Percentiles rank a stretch among this genome's conserved stretches.
Conservation (phyloP, 2,113 vertebrate genomes). For the Salvelinus fontinalis region DNA sequence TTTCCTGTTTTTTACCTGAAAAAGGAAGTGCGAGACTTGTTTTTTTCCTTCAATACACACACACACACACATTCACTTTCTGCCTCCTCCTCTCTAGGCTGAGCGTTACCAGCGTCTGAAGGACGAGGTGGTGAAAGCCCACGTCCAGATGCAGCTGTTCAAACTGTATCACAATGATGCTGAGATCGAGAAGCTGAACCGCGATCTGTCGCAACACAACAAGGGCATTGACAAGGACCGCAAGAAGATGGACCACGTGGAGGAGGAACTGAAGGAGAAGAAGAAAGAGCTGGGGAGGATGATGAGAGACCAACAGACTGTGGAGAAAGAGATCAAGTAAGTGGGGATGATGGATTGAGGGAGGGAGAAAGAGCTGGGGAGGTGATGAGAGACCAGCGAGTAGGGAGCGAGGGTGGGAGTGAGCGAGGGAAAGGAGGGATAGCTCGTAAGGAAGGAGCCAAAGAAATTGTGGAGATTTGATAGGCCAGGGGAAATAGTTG, state of each 20-base stretch:
- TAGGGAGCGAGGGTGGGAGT: too few species aligned
- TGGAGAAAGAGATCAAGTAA: conserved; percentile 94
- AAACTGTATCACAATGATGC: conserved; percentile 94
- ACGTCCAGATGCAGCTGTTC: conserved; percentile 93
- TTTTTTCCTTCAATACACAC: background rate
- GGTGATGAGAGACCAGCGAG: conserved; percentile 78
- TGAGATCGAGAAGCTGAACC: conserved; percentile 92
- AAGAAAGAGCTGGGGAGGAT: conserved; percentile 93
- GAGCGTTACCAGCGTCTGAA: conserved; percentile 94
- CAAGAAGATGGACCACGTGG: conserved; percentile 93
- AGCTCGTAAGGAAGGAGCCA: too few species aligned
- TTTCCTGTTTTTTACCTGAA: too few species aligned
- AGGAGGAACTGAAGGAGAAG: conserved; percentile 93
- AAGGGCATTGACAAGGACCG: conserved; percentile 95
- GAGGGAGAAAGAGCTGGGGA: conserved; percentile 69
- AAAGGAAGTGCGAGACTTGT: too few species aligned
- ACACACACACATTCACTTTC: background rate
- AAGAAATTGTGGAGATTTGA: too few species aligned
- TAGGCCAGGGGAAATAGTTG: too few species aligned
- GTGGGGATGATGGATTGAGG: conserved; percentile 13
- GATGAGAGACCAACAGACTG: conserved; percentile 92
- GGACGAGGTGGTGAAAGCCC: conserved; percentile 89
- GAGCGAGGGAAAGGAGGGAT: too few species aligned
- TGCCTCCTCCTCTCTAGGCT: conserved; percentile 65
- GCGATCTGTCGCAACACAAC: conserved; percentile 85